Evolutionary conservation across 2,113 vertebrate genomes (phyloP), one percentile per base, ranked within the genome.

Genomic region (Quiscalus mexicanus): DNA sequence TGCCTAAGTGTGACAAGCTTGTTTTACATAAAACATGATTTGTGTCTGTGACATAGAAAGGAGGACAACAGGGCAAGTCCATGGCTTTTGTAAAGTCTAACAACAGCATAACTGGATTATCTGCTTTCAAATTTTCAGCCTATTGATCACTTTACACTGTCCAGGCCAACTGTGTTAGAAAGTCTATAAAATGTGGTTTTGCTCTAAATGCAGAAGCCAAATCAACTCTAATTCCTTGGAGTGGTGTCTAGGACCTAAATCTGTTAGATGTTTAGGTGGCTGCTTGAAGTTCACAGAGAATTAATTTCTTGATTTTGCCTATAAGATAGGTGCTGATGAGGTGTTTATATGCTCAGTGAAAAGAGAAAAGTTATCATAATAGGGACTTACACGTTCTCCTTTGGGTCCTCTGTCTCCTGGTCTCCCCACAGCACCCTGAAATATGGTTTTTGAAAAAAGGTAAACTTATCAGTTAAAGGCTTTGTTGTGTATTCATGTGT

Each of bases 331-430:
- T 1, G 4, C 7, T 50, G 56, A 73, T 35, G 4, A 89, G 27
- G 55, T 63, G 5, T 39, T 59, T 31, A 56, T 60, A 68, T 55
- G 37, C 28, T 35, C 39, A 81, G 27, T n/a, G 27, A 80, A 84
- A 65, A 25, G 19, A 15, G 21, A 50, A 92, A n/a, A 13, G 21
- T 23, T 23, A 44, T 65, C 31, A 49, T 69, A 87, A 53, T 39
- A 63, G 33, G 16, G 58, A 78, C 98, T 98, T 98, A 99, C 99
- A 59, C 99, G 99, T 95, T 99, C 99, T 98, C 99, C 99, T 98
- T 99, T 99, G 86, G 99, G 98, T 49, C 99, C 99, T 98, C 99
- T 98, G 88, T 99, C 99, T 89, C 99, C 99, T 55, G 98, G 84
- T 95, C 98, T 98, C 65, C 99, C 99, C 78, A 98, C 71, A 65